Evolutionary conservation across 2,113 vertebrate species (phyloP).

Genomic region (Oncorhynchus clarkii): DNA sequence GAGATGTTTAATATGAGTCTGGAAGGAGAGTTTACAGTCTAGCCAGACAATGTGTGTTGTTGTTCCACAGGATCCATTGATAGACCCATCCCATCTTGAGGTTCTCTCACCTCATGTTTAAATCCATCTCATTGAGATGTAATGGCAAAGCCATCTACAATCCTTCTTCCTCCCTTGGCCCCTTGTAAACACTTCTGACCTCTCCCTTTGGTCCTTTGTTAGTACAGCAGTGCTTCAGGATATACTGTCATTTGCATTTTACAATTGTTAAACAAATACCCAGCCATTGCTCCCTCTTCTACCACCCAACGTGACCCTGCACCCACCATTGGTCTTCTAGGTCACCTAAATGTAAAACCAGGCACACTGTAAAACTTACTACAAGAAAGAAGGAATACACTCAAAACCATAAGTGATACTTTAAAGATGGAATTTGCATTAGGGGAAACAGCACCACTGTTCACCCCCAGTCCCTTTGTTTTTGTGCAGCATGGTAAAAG

Average conservation of each 20-base stretch:
- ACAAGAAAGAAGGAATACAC: not conserved
- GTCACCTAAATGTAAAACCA: constrained; percentile 51
- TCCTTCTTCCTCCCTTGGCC: constrained; percentile 31
- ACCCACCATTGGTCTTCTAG: constrained; percentile 42
- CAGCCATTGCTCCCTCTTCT: constrained; percentile 55
- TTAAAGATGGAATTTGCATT: not conserved
- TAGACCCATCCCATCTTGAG: not conserved
- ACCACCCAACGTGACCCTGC: constrained; percentile 64
- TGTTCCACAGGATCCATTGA: not conserved
- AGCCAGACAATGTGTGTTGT: not conserved
- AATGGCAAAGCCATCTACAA: constrained; percentile 32
- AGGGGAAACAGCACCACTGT: no score
- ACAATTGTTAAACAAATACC: constrained; percentile 73
- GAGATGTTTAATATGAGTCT: no score
- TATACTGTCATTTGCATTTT: constrained; percentile 71
- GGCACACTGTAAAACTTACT: constrained; percentile 15
- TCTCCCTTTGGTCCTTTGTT: constrained; percentile 63
- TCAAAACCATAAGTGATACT: not conserved
- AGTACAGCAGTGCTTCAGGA: constrained; percentile 54
- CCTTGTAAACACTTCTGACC: constrained; percentile 52
- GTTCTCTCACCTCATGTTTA: not conserved
- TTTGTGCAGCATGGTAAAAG: not conserved
- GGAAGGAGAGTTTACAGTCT: no score
- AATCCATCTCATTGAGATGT: constrained; percentile 56
- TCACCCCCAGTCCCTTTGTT: not conserved